Evolutionary conservation across 2,797 vertebrate species (phyloP).

Genomic region (Pseudocheirus occidentalis): DNA sequence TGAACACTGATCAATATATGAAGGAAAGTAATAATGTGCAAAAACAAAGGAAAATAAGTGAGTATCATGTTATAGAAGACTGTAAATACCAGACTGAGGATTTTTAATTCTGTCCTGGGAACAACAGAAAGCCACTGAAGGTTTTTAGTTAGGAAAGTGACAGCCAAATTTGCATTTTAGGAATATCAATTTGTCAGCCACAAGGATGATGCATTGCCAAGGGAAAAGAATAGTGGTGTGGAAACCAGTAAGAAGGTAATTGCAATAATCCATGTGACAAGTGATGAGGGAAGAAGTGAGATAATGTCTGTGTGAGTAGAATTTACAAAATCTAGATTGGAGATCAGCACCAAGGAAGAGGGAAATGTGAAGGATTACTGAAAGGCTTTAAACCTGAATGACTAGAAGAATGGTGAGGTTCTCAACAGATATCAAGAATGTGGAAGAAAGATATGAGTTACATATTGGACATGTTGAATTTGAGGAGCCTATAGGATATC

Average conservation of each 20-base stretch:
- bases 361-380: not conserved
- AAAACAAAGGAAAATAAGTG: not conserved
- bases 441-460: not conserved
- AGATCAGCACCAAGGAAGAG: not conserved
- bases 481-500: not conserved
- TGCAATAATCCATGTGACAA: not conserved
- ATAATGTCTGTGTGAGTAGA: not conserved
- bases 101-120: not conserved
- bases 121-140: not conserved
- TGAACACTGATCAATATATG: not conserved
- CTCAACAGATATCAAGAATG: not conserved
- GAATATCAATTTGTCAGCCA: not conserved
- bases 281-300: not conserved
- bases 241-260: not conserved
- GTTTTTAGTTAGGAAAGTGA: not conserved
- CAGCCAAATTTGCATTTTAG: not conserved
- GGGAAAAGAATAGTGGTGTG: not conserved
- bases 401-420: not conserved
- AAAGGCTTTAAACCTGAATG: not conserved
- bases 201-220: not conserved
- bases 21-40: not conserved
- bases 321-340: not conserved
- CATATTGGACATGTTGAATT: not conserved
- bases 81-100: not conserved
- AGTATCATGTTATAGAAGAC: not conserved